These are phyloP conservation scores for Thalassoma bifasciatum DNA, from an alignment of 2,113 vertebrate species.

Conservation along the genomic window DNA sequence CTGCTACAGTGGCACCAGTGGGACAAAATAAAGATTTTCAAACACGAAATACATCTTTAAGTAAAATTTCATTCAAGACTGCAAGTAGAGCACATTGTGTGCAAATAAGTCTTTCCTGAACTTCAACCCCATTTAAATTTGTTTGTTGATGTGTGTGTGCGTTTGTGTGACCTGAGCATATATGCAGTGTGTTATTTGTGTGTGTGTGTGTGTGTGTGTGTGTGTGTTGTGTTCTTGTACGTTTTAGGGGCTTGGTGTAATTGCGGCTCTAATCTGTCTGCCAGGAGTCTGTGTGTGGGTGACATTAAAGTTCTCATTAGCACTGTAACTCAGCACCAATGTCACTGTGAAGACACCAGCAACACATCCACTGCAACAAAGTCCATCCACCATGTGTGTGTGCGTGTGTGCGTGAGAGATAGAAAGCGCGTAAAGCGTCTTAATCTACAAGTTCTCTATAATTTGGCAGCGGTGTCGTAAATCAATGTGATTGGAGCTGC, in stretches of 20 bases:
- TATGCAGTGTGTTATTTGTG: slow-evolving; percentile 31
- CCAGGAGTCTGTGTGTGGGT: slow-evolving; percentile 76
- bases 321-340: slow-evolving; percentile 77
- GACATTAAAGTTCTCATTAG: slow-evolving; percentile 82
- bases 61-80: too few species aligned
- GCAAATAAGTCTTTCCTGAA: too few species aligned
- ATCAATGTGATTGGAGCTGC: slow-evolving; percentile 25
- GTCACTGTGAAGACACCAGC: slow-evolving; percentile 75
- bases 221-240: slow-evolving; percentile 50
- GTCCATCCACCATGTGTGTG: slow-evolving; percentile 45
- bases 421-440: slow-evolving; percentile 41
- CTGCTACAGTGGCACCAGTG: too few species aligned
- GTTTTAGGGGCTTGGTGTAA: slow-evolving; percentile 67
- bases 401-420: slow-evolving; percentile 19
- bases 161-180: slow-evolving; percentile 19
- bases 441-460: slow-evolving; percentile 20
- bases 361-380: slow-evolving; percentile 66
- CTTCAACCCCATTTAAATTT: slow-evolving; percentile 40
- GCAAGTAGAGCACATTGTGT: too few species aligned
- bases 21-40: too few species aligned
- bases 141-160: slow-evolving; percentile 37
- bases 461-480: slow-evolving; percentile 34
- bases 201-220: slow-evolving; percentile 31
- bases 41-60: too few species aligned
- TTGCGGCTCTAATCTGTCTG: slow-evolving; percentile 76